Percentiles rank a stretch among this genome's conserved stretches.
Evolutionary conservation across 2,113 vertebrate genomes (phyloP).

Genomic region (Cyrtonyx montezumae): DNA sequence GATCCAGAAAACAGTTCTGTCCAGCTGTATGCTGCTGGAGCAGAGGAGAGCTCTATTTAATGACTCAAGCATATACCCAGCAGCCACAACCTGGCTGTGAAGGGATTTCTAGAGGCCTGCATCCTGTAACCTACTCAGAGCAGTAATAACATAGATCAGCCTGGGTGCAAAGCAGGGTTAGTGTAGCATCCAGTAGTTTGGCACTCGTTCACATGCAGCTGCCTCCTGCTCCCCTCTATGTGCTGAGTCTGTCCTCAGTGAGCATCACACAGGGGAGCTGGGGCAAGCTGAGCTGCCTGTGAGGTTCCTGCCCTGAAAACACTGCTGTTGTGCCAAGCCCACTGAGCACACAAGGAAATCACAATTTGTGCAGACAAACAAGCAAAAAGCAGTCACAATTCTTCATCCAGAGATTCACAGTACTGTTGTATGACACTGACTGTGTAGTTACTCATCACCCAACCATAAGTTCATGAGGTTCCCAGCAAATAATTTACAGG

Average conservation of each 20-base stretch:
- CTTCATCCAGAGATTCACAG: neutral
- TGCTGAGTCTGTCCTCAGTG: too few relatives aligned
- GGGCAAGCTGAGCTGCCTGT: neutral
- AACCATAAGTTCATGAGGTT: neutral
- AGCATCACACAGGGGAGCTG: neutral
- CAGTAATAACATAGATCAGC: neutral
- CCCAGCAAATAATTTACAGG: neutral
- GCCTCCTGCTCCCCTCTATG: neutral
- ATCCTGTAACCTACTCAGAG: accelerated
- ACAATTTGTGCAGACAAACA: too few relatives aligned
- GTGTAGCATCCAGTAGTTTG: too few relatives aligned
- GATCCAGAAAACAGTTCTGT: conserved; percentile 36
- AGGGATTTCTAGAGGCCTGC: neutral
- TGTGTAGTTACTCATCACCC: neutral
- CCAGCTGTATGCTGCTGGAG: neutral
- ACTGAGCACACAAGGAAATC: neutral
- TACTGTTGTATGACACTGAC: neutral
- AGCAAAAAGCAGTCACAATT: neutral
- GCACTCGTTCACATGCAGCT: neutral
- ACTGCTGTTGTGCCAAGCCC: accelerated
- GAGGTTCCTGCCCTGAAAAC: neutral
- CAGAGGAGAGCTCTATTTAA: accelerated
- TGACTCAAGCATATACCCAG: neutral
- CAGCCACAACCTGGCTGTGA: accelerated
- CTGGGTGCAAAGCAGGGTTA: neutral